A percentile compares a stretch with the other conserved stretches of the same genome.
These are phyloP conservation scores for Drosophila prolongata DNA, from an alignment of 2,888 invertebrate species.

Conservation along the genomic window DNA sequence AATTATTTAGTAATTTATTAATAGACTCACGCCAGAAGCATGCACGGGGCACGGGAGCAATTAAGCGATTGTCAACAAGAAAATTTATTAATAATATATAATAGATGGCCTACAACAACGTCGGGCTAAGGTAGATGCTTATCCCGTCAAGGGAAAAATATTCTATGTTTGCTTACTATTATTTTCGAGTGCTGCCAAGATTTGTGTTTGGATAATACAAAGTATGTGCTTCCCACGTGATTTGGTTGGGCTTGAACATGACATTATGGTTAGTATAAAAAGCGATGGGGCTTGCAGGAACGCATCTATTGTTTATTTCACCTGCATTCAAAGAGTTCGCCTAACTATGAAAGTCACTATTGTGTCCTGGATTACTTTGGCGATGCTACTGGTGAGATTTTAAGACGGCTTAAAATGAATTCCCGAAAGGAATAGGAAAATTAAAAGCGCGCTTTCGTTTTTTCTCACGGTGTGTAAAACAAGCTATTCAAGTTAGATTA, in stretches of 20 bases:
- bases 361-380: conserved; percentile 11
- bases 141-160: conserved; percentile 7
- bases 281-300: not conserved
- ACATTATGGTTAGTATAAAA: conserved; percentile 11
- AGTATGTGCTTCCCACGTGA: conserved; percentile 1
- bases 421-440: not conserved
- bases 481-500: too few relatives aligned
- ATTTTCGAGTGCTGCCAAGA: conserved; percentile 4
- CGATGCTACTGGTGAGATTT: conserved; percentile 27
- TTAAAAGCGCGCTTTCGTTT: too few relatives aligned
- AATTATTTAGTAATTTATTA: conserved; percentile 40
- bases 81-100: conserved; percentile 43
- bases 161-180: not conserved
- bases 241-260: not conserved
- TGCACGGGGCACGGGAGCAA: conserved; percentile 48
- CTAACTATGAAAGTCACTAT: conserved; percentile 15
- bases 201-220: conserved; percentile 13
- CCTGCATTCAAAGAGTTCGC: not conserved
- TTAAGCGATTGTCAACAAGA: conserved; percentile 69
- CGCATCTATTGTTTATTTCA: conserved; percentile 7
- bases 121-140: conserved; percentile 10
- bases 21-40: conserved; percentile 34
- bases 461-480: too few relatives aligned
- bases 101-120: not conserved
- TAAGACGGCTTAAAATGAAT: too few relatives aligned